Conservation (phyloP, 1,140 invertebrate genomes). For the Listronotus bonariensis region DNA sequence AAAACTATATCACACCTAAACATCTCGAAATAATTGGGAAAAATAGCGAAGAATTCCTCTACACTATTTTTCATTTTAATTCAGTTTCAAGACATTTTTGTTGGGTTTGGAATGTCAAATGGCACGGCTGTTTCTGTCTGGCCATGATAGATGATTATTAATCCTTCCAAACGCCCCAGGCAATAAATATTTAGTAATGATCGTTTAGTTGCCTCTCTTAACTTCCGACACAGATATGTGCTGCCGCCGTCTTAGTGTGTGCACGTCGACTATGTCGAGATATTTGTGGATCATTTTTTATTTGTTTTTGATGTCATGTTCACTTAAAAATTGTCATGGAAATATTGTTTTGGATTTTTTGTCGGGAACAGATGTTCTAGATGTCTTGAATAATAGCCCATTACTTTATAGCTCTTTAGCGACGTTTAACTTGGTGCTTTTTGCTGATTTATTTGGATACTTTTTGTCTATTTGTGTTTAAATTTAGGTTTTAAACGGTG, state of each 20-base stretch:
- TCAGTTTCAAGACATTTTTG: conserved; percentile 16
- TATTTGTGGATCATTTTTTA: conserved; percentile 50
- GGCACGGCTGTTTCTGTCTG: conserved; percentile 33
- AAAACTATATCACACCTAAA: too few relatives aligned
- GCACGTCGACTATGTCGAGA: conserved; percentile 29
- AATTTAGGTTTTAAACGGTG: conserved; percentile 24
- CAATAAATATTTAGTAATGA: conserved; percentile 55
- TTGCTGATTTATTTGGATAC: conserved; percentile 29
- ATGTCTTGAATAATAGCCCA: conserved; percentile 45
- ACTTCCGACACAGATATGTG: conserved; percentile 52
- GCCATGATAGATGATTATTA: conserved; percentile 54
- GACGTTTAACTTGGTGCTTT: conserved; percentile 29
- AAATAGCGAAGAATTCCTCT: too few relatives aligned
- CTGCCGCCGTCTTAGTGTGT: conserved; percentile 6
- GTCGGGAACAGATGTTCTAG: conserved; percentile 38
- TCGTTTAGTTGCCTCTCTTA: conserved; percentile 53
- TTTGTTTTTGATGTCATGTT: conserved; percentile 37
- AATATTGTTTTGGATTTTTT: conserved; percentile 33
- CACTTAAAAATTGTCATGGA: conserved; percentile 42
- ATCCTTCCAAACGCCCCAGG: conserved; percentile 47
- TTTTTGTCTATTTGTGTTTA: conserved; percentile 29
- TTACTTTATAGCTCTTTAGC: conserved; percentile 38
- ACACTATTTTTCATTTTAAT: background rate
- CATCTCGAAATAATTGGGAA: too few relatives aligned
- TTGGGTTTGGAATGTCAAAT: conserved; percentile 41